Conservation (phyloP, 2,113 vertebrate genomes). For the Podocnemis expansa region DNA sequence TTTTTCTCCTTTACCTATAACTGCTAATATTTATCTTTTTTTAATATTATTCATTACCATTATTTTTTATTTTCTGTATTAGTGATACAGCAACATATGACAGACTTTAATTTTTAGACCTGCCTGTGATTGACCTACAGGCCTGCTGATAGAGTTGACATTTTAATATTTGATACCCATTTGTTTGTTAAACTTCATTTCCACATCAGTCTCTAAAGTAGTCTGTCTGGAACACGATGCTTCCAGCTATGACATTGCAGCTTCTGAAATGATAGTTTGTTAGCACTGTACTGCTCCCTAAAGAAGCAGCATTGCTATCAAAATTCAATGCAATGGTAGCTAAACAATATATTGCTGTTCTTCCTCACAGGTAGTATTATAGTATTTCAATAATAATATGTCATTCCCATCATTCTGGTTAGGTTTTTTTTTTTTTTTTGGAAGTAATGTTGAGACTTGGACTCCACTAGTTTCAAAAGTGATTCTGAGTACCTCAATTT, state of each 20-base stretch:
- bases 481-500: neutral
- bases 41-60: neutral
- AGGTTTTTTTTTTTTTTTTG: neutral
- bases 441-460: neutral
- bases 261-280: neutral
- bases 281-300: neutral
- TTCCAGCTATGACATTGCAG: neutral
- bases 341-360: neutral
- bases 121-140: neutral
- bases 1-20: neutral
- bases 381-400: neutral
- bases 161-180: neutral
- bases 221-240: neutral
- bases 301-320: neutral
- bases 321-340: neutral
- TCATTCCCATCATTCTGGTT: neutral
- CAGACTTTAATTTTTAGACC: neutral
- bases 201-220: neutral
- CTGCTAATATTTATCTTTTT: neutral
- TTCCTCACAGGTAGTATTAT: neutral
- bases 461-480: neutral
- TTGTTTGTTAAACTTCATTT: slow-evolving; percentile 7
- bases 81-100: neutral
- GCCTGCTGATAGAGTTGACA: neutral
- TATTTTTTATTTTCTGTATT: neutral